These are phyloP conservation scores for Drosophila sturtevanti DNA, from an alignment of 1,140 invertebrate genomes.

Conservation along the genomic window DNA sequence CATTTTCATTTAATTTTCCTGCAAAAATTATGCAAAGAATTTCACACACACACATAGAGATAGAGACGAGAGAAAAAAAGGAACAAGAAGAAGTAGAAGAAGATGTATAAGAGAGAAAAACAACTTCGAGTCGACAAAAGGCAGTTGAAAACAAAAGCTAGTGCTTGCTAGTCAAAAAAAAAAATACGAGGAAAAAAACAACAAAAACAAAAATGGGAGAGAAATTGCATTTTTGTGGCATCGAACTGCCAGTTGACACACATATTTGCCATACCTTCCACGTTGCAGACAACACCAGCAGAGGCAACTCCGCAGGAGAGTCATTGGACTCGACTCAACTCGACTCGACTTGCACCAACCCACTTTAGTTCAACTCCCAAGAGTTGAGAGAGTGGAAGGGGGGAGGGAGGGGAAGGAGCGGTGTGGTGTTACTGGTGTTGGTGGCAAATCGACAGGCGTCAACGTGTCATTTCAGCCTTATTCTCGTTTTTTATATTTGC, in stretches of 20 bases:
- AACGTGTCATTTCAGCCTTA: conserved; percentile 71
- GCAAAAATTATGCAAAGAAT: conserved; percentile 76
- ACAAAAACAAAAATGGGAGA: conserved; percentile 25
- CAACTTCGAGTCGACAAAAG: conserved; percentile 14
- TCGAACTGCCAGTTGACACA: conserved; percentile 74
- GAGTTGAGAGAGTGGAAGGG: not conserved
- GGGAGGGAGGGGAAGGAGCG: no score
- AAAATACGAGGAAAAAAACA: not conserved
- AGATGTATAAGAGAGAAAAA: not conserved
- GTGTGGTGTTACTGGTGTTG: no score
- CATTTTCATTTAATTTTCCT: conserved; percentile 52
- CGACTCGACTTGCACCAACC: no score
- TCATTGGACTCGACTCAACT: conserved; percentile 55
- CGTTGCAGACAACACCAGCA: conserved; percentile 14
- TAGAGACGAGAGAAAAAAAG: conserved; percentile 5
- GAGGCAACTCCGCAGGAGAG: conserved; percentile 51
- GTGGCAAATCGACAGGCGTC: conserved; percentile 9
- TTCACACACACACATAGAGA: conserved; percentile 44
- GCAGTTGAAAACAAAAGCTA: conserved; percentile 26
- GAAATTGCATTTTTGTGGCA: conserved; percentile 55
- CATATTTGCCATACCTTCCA: conserved; percentile 62
- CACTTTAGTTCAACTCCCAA: not conserved
- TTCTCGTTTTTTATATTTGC: not conserved
- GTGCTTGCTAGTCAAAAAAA: no score
- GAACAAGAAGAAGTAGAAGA: not conserved